phyloP scores from a whole-genome alignment of 2,888 invertebrate genomes.

The Lysandra bellargus region DNA sequence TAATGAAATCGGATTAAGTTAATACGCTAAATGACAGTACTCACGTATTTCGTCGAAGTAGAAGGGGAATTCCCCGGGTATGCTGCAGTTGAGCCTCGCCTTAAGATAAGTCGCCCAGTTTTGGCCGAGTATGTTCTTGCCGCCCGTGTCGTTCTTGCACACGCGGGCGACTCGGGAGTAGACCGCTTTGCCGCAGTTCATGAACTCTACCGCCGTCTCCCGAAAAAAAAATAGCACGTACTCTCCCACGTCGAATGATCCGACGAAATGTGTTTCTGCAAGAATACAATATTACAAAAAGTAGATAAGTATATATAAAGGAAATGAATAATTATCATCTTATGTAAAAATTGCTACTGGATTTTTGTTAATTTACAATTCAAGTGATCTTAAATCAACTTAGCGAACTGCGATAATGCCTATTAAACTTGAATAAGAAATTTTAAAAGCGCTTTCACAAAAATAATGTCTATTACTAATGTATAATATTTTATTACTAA shows the following conservation, averaged over 20 bases:
- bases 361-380: background rate
- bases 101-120: conserved; percentile 86
- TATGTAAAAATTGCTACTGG: background rate
- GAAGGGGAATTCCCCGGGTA: conserved; percentile 87
- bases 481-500: background rate
- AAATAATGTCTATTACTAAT: background rate
- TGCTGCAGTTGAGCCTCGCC: conserved; percentile 85
- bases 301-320: background rate
- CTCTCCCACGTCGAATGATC: conserved; percentile 84
- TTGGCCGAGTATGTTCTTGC: conserved; percentile 82
- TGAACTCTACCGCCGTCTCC: conserved; percentile 85
- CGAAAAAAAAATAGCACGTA: conserved; percentile 87
- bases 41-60: conserved; percentile 88
- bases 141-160: conserved; percentile 86
- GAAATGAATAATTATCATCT: background rate
- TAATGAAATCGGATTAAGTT: conserved; percentile 18
- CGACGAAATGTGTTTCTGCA: conserved; percentile 87
- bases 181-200: conserved; percentile 85
- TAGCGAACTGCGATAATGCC: background rate
- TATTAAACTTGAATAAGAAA: background rate
- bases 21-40: conserved; percentile 47
- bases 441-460: background rate
- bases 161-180: conserved; percentile 87
- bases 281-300: conserved; percentile 42
- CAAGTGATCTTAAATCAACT: background rate